These are phyloP conservation scores for Frankliniella intonsa DNA, from an alignment of 2,888 invertebrate species.

Conservation along the genomic window DNA sequence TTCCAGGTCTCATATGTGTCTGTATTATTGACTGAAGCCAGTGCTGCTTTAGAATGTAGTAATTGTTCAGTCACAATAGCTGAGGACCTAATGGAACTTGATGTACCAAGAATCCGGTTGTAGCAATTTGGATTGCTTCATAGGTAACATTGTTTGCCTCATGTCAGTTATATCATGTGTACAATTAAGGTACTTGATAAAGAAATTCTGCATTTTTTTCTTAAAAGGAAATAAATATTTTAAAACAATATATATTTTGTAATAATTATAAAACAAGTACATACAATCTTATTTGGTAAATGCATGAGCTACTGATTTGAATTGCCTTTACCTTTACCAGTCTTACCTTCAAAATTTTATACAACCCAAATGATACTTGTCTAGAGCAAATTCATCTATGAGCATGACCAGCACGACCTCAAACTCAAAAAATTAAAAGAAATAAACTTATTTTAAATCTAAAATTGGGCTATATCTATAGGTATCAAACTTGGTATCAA, in stretches of 20 bases:
- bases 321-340: too few relatives aligned
- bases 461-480: too few relatives aligned
- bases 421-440: background rate
- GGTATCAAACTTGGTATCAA: background rate
- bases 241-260: too few relatives aligned
- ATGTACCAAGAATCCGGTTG: constrained; percentile 24
- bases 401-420: constrained; percentile 2
- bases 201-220: too few relatives aligned
- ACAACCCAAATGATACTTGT: too few relatives aligned
- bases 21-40: constrained; percentile 31
- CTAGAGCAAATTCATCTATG: background rate
- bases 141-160: background rate
- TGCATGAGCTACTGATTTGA: background rate
- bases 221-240: too few relatives aligned
- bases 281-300: background rate
- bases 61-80: constrained; percentile 33
- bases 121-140: background rate
- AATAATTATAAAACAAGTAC: too few relatives aligned
- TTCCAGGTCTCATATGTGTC: constrained; percentile 1
- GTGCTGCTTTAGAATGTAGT: constrained; percentile 27
- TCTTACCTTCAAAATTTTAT: too few relatives aligned
- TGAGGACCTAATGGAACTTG: constrained; percentile 34
- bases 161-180: background rate
- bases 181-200: background rate
- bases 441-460: background rate